Evolutionary conservation across 2,888 invertebrate species (phyloP).

Genomic region (Papilio gigon): DNA sequence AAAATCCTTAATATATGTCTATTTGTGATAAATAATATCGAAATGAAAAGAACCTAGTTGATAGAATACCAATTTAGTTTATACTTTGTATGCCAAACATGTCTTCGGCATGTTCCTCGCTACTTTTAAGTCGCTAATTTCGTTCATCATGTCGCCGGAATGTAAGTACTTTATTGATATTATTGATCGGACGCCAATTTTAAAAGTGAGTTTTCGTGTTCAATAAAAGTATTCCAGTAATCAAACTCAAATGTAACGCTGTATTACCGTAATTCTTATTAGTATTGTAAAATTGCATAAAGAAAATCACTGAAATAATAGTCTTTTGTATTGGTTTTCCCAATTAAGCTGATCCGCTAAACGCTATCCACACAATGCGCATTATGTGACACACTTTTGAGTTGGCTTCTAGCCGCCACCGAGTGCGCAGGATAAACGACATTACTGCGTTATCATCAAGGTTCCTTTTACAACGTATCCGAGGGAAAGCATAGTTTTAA

Average conservation of each 20-base stretch:
- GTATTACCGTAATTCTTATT: not conserved
- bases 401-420: constrained; percentile 75
- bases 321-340: not conserved
- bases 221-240: not conserved
- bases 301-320: not conserved
- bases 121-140: not conserved
- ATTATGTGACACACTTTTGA: constrained; percentile 77
- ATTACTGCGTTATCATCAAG: constrained; percentile 49
- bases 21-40: no score
- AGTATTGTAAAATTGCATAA: not conserved
- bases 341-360: constrained; percentile 31
- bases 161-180: not conserved
- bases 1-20: no score
- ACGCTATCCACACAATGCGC: constrained; percentile 32
- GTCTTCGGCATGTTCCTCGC: not conserved
- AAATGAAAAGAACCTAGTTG: no score
- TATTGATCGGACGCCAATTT: not conserved
- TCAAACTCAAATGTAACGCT: not conserved
- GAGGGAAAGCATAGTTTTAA: constrained; percentile 53
- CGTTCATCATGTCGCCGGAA: not conserved
- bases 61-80: not conserved
- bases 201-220: not conserved
- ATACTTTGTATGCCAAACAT: not conserved
- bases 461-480: constrained; percentile 45
- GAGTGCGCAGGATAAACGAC: constrained; percentile 56